phyloP scores from a whole-genome alignment of 2,113 vertebrate species.

The Tauraco erythrolophus region DNA sequence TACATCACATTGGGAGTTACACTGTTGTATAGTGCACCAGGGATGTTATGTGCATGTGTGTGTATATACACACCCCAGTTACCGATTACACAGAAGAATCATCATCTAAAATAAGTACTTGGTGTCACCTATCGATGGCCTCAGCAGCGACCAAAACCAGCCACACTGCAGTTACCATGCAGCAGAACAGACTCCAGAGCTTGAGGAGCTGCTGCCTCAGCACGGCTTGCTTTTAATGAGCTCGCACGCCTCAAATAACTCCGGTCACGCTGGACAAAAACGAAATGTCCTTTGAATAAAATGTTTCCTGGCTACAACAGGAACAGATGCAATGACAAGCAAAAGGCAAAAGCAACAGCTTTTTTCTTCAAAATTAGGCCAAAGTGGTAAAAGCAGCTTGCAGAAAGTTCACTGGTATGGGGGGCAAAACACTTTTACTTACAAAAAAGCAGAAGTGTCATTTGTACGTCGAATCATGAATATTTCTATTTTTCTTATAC shows the following conservation, averaged over 20 bases:
- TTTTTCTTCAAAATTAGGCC: not conserved
- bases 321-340: not conserved
- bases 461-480: not conserved
- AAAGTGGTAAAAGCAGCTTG: not conserved
- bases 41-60: not conserved
- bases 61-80: not conserved
- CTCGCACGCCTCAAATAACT: rapidly evolving
- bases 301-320: not conserved
- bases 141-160: not conserved
- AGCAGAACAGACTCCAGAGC: not conserved
- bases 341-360: constrained; percentile 2
- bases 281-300: not conserved
- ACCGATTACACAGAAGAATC: rapidly evolving
- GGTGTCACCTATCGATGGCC: not conserved
- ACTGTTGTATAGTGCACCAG: not conserved
- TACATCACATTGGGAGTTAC: not conserved
- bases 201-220: not conserved
- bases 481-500: not conserved
- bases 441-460: not conserved
- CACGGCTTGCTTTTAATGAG: not conserved
- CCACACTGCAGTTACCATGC: not conserved
- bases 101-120: not conserved
- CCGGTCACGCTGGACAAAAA: not conserved
- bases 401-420: not conserved
- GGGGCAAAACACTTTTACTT: not conserved